phyloP scores from a whole-genome alignment of 2,797 vertebrate species.

The Botia kubotai region DNA sequence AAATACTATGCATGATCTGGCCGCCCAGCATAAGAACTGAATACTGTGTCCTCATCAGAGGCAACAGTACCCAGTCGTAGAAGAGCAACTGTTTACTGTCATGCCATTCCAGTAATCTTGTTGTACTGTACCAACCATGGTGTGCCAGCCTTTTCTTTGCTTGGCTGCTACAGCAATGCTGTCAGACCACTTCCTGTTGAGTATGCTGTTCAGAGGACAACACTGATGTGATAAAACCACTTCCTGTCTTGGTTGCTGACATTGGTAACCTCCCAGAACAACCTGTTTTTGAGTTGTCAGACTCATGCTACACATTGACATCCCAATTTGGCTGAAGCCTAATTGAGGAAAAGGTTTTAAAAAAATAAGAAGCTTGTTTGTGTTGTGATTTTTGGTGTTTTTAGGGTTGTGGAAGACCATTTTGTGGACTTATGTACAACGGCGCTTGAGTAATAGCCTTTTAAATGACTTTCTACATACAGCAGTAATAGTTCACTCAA shows the following conservation, averaged over 20 bases:
- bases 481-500: neutral
- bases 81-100: neutral
- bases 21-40: neutral
- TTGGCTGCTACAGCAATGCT: slow-evolving; percentile 40
- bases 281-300: slow-evolving; percentile 37
- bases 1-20: neutral
- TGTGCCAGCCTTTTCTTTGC: slow-evolving; percentile 36
- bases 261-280: slow-evolving; percentile 43
- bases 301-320: slow-evolving; percentile 16
- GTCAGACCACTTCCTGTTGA: slow-evolving; percentile 60
- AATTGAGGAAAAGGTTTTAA: slow-evolving; percentile 1
- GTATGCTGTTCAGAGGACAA: slow-evolving; percentile 53
- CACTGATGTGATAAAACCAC: slow-evolving; percentile 60
- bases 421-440: too few relatives aligned
- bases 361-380: neutral
- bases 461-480: neutral
- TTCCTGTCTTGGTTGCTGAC: slow-evolving; percentile 57
- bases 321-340: neutral
- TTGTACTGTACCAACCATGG: slow-evolving; percentile 27
- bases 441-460: neutral
- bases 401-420: too few relatives aligned
- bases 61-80: too few relatives aligned
- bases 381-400: neutral
- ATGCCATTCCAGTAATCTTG: slow-evolving; percentile 17
- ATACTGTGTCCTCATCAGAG: neutral